phyloP scores from a whole-genome alignment of 2,797 vertebrate genomes.

The Enteromius mattozi region DNA sequence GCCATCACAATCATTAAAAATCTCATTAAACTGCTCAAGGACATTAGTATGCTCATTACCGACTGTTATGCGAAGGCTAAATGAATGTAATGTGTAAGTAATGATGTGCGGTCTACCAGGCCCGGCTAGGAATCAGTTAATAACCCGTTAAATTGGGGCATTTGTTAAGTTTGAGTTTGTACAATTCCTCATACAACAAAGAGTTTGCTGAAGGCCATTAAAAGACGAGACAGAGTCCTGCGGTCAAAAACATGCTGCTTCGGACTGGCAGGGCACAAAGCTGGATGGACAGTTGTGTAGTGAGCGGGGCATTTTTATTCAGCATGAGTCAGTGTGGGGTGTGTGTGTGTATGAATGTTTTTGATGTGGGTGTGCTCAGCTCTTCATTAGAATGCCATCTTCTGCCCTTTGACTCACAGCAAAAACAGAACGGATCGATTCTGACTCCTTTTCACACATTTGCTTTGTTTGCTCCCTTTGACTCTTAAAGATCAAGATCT shows the following conservation, averaged over 20 bases:
- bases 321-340: conserved; percentile 22
- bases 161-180: conserved; percentile 27
- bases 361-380: conserved; percentile 41
- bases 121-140: conserved; percentile 40
- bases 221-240: conserved; percentile 6
- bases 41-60: conserved; percentile 49
- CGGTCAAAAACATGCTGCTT: background rate
- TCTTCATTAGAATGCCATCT: conserved; percentile 53
- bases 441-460: conserved; percentile 35
- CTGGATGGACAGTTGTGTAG: conserved; percentile 25
- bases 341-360: conserved; percentile 13
- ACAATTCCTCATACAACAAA: conserved; percentile 16
- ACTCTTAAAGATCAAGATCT: conserved; percentile 48
- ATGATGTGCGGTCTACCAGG: conserved; percentile 41
- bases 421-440: conserved; percentile 44
- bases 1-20: conserved; percentile 50
- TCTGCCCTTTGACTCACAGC: conserved; percentile 48
- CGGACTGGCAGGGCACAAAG: conserved; percentile 27
- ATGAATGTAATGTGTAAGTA: conserved; percentile 48
- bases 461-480: conserved; percentile 33
- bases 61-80: conserved; percentile 37
- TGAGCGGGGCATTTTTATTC: conserved; percentile 23
- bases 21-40: conserved; percentile 49
- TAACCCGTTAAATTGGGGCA: conserved; percentile 48
- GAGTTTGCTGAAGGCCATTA: conserved; percentile 32